Percentiles rank a stretch among this genome's conserved stretches.
These are phyloP conservation scores for Rambutsinella grinnellia DNA, from an alignment of 2,888 invertebrate species.

Conservation along the genomic window DNA sequence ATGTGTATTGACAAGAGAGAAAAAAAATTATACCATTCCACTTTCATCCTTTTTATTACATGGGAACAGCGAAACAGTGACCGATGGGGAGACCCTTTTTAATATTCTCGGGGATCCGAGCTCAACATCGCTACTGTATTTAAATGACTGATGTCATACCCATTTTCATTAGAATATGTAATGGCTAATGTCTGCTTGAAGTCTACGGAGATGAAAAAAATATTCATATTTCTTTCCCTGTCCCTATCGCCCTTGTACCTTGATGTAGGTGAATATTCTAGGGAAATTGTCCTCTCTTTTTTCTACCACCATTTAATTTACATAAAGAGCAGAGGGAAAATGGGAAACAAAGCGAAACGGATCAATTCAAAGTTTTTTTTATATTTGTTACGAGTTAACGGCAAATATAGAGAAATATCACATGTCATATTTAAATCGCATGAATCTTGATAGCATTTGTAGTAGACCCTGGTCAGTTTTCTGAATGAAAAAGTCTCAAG, in stretches of 20 bases:
- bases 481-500: neutral
- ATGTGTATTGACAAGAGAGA: no score
- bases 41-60: neutral
- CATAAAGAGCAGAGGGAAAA: neutral
- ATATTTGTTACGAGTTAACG: no score
- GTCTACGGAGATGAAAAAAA: neutral
- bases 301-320: neutral
- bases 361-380: neutral
- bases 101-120: no score
- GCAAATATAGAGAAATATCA: no score
- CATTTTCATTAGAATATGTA: neutral
- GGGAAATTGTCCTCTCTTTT: neutral
- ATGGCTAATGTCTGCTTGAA: no score
- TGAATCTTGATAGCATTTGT: neutral
- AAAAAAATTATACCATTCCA: no score
- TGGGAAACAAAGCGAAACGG: neutral
- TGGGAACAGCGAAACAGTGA: neutral
- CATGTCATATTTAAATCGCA: no score
- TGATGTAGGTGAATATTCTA: neutral
- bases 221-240: neutral
- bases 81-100: neutral
- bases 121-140: no score
- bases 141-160: neutral
- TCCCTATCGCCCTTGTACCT: neutral
- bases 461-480: constrained; percentile 25